phyloP scores from a whole-genome alignment of 2,797 vertebrate species.

The Poeciliopsis turneri region DNA sequence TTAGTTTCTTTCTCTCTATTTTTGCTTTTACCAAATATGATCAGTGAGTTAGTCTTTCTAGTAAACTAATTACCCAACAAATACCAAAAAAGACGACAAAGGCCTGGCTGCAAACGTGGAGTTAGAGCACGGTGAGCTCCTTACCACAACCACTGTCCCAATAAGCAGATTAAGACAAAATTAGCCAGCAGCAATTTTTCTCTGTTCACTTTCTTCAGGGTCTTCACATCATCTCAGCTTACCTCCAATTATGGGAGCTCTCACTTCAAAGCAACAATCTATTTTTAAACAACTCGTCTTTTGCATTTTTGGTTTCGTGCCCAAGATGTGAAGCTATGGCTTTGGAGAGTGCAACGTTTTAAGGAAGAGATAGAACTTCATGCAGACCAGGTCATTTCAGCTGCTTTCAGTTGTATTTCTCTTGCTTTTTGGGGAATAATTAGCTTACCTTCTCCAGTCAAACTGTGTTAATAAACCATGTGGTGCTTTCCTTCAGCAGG shows the following conservation, averaged over 20 bases:
- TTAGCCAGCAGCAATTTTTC: background rate
- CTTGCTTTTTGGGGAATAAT: background rate
- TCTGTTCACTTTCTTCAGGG: background rate
- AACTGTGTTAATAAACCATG: background rate
- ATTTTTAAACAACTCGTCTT: background rate
- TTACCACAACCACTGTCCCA: background rate
- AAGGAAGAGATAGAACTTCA: too few relatives aligned
- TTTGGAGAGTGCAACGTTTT: too few relatives aligned
- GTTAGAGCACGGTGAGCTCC: background rate
- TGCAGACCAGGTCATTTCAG: background rate
- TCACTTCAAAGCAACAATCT: background rate
- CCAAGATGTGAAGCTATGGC: too few relatives aligned
- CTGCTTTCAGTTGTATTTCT: background rate
- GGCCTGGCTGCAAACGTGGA: background rate
- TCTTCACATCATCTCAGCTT: background rate
- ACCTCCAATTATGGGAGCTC: background rate
- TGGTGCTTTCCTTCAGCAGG: background rate
- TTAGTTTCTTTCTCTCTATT: background rate
- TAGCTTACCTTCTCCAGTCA: background rate
- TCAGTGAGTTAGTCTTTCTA: background rate
- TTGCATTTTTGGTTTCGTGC: background rate
- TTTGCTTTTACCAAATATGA: background rate
- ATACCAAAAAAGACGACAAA: background rate
- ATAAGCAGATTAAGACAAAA: background rate
- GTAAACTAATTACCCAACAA: background rate